Evolutionary conservation across 2,888 invertebrate species (phyloP), one percentile per base, ranked within the genome.

Genomic region (Euplexia lucipara): DNA sequence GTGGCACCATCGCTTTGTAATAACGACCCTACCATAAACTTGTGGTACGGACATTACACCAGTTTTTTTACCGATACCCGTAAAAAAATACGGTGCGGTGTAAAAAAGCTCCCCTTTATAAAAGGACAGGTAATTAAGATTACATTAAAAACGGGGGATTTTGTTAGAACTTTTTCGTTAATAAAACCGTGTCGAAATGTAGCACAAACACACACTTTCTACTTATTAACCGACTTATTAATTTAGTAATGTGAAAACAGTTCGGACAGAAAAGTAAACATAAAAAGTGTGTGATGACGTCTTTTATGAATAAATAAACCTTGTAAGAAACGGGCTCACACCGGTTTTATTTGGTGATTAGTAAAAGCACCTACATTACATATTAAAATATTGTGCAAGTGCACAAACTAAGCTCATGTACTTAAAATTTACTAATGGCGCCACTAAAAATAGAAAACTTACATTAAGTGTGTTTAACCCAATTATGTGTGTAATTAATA

Each of bases 41-140:
- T 80, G 79, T 76, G 86, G 80, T 86, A 81, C 84, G 83, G 80
- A 81, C 80, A 81, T 78, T 68, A 79, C 66, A 59, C 47, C 39
- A 37, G 75, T 85, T 85, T 84, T n/a, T 86, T 84, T 83, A 70
- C 67, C 37, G 22, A 44, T 26, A 41, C 37, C 22, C 22, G 3
- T 22, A 44, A 44, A 44, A 44, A 44, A 44, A 14, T 7, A 14
- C 26, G 16, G 7, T 48, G 37, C 34, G 66, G n/a, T 64, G 63
- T 87, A 86, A 91, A 92, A 89, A 90, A 81, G 10, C 67, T 70
- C 79, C 89, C 86, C 86, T 78, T 70, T 73, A 54, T 81, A 84
- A 88, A 86, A 88, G 83, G 79, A 75, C 71, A 65, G 70, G 80
- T 83, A 85, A 88, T 88, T 86, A 81, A 75, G 48, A 70, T 78